Evolutionary conservation across 2,113 vertebrate species (phyloP).

Genomic region (Chaetorhynchus papuensis): DNA sequence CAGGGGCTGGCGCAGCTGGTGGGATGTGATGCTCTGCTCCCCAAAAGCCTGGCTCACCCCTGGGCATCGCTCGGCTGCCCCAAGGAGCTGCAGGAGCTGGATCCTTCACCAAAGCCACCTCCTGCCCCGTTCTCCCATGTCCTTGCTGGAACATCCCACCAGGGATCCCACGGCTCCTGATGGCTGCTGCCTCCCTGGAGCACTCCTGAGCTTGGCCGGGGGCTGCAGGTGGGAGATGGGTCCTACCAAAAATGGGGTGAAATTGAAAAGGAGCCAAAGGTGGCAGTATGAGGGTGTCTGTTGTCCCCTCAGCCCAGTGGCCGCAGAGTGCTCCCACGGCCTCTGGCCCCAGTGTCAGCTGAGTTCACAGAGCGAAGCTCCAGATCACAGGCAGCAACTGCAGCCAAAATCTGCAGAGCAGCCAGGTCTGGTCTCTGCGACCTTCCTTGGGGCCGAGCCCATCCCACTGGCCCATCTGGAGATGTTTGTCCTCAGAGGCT

Average conservation of each 20-base stretch:
- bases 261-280: not conserved
- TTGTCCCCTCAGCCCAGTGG: not conserved
- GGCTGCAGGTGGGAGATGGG: not conserved
- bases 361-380: fast-evolving
- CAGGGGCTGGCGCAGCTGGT: fast-evolving
- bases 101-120: not conserved
- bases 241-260: not conserved
- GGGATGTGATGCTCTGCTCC: not conserved
- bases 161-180: fast-evolving
- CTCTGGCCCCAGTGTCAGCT: not conserved
- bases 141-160: not conserved
- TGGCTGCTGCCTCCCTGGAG: not conserved
- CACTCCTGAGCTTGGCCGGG: fast-evolving
- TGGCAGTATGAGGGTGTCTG: not conserved
- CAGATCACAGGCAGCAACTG: not conserved
- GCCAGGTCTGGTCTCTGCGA: not conserved
- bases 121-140: fast-evolving
- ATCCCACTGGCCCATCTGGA: not conserved
- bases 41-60: not conserved
- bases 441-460: not conserved
- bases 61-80: not conserved
- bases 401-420: conserved; percentile 28
- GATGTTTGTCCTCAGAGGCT: conserved; percentile 33
- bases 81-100: not conserved
- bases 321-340: fast-evolving